phyloP scores from a whole-genome alignment of 2,888 invertebrate species.

The Agrotis exclamationis region DNA sequence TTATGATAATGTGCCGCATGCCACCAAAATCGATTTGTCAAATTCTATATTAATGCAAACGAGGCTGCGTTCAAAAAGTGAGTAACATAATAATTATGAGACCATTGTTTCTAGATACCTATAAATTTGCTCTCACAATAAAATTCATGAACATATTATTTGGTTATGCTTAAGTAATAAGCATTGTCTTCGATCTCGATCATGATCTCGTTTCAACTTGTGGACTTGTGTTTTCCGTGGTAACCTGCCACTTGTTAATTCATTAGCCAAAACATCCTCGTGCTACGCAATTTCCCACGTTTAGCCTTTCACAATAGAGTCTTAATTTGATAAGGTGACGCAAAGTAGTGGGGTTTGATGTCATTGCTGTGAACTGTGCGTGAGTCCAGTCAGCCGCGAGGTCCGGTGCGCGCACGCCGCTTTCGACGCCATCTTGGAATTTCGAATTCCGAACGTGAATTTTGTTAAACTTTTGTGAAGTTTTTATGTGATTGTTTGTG shows the following conservation, averaged over 20 bases:
- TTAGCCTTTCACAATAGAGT: constrained; percentile 61
- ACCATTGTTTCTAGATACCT: not conserved
- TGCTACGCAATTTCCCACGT: constrained; percentile 58
- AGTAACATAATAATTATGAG: too few relatives aligned
- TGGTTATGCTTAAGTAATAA: constrained; percentile 8
- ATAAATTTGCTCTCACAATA: constrained; percentile 1
- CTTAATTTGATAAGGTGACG: constrained; percentile 56
- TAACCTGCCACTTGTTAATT: constrained; percentile 80
- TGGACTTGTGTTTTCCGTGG: constrained; percentile 83
- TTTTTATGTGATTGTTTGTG: constrained; percentile 45
- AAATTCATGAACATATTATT: constrained; percentile 9
- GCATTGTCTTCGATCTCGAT: constrained; percentile 22
- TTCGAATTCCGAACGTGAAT: constrained; percentile 55
- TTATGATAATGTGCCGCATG: too few relatives aligned
- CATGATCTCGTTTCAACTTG: constrained; percentile 64
- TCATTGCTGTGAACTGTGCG: constrained; percentile 80
- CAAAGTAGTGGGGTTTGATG: constrained; percentile 77
- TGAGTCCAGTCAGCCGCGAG: constrained; percentile 83
- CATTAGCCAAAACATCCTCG: constrained; percentile 66
- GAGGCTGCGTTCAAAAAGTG: too few relatives aligned
- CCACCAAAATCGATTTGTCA: too few relatives aligned
- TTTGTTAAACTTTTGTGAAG: constrained; percentile 51
- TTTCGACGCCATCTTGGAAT: constrained; percentile 72
- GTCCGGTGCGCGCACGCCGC: constrained; percentile 79
- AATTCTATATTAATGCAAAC: too few relatives aligned